phyloP scores from a whole-genome alignment of 2,797 vertebrate species.

The Crenuchus spilurus region DNA sequence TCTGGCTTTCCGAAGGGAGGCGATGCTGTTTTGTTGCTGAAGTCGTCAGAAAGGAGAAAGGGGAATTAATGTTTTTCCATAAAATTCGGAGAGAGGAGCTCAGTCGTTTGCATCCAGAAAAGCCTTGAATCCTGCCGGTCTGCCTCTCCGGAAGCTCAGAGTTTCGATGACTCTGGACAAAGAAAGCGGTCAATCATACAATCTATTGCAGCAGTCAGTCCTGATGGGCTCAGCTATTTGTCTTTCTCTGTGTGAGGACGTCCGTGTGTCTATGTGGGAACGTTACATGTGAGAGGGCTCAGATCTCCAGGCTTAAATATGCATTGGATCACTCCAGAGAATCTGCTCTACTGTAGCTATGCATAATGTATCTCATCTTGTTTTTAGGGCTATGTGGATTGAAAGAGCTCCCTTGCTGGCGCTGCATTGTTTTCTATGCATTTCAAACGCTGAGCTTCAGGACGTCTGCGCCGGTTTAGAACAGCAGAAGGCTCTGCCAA shows the following conservation, averaged over 20 bases:
- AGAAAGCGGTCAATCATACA: not conserved
- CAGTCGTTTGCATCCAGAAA: constrained; percentile 3
- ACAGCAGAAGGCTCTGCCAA: not conserved
- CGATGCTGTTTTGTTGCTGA: constrained; percentile 36
- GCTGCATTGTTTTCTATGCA: constrained; percentile 36
- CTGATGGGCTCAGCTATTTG: not conserved
- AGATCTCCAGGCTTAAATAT: constrained; percentile 6
- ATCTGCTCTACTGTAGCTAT: constrained; percentile 34
- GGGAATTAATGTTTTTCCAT: constrained; percentile 37
- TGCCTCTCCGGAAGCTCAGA: not conserved
- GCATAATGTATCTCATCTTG: constrained; percentile 35
- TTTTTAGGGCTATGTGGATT: constrained; percentile 14
- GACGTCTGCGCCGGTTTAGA: not conserved
- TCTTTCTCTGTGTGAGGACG: not conserved
- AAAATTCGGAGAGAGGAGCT: not conserved
- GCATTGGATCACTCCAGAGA: constrained; percentile 27
- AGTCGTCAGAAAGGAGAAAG: constrained; percentile 41
- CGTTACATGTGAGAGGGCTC: constrained; percentile 11
- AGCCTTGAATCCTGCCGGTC: not conserved
- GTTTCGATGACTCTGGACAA: constrained; percentile 6
- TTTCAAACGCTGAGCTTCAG: constrained; percentile 33
- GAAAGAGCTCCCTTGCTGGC: constrained; percentile 14
- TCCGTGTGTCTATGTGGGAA: not conserved
- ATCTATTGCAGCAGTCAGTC: not conserved
- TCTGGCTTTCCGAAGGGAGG: constrained; percentile 9